These are phyloP conservation scores for Dasysyrphus tricinctus DNA, from an alignment of 2,888 invertebrate species.

Conservation along the genomic window DNA sequence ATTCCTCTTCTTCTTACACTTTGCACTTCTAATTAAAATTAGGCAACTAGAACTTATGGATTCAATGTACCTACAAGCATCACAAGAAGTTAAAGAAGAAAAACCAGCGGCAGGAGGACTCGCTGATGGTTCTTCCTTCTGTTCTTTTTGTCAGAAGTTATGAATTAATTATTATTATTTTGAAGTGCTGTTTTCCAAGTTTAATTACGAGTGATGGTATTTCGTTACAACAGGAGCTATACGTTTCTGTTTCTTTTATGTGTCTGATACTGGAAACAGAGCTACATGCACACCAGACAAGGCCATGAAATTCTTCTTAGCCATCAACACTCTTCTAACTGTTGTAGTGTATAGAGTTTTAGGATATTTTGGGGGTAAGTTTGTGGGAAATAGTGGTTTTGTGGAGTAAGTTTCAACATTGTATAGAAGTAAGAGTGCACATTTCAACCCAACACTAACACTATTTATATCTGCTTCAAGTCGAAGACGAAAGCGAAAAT, in stretches of 20 bases:
- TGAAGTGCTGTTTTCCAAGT: conserved; percentile 73
- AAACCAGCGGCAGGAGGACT: conserved; percentile 1
- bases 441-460: conserved; percentile 9
- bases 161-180: conserved; percentile 75
- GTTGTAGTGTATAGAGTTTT: conserved; percentile 35
- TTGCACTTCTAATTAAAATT: conserved; percentile 68
- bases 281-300: conserved; percentile 25
- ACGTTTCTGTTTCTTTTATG: conserved; percentile 43
- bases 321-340: conserved; percentile 23
- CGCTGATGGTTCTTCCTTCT: conserved; percentile 1
- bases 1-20: conserved; percentile 26
- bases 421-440: conserved; percentile 23
- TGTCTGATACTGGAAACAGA: conserved; percentile 19
- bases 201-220: conserved; percentile 70
- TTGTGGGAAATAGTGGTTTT: conserved; percentile 48
- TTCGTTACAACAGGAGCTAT: conserved; percentile 60
- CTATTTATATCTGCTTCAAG: not conserved
- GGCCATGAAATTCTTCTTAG: not conserved
- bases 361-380: conserved; percentile 50
- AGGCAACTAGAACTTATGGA: conserved; percentile 61
- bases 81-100: conserved; percentile 17
- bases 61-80: conserved; percentile 51
- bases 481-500: conserved; percentile 16
- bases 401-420: conserved; percentile 61
- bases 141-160: conserved; percentile 64